Evolutionary conservation across 2,888 invertebrate species (phyloP).

Genomic region (Eupsilia transversa): DNA sequence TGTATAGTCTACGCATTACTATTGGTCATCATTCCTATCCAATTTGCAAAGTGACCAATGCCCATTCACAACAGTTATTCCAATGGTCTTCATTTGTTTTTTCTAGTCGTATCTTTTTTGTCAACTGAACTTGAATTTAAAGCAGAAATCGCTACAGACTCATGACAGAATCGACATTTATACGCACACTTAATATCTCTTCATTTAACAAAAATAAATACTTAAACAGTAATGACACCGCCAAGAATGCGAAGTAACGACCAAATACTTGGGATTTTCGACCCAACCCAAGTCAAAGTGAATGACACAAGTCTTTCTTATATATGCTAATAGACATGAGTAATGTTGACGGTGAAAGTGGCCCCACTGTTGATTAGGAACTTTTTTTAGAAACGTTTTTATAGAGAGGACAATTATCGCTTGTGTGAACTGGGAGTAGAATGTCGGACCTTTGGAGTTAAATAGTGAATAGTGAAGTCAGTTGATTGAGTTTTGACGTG

Average conservation of each 20-base stretch:
- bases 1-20: conserved; percentile 19
- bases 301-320: conserved; percentile 63
- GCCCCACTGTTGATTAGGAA: conserved; percentile 73
- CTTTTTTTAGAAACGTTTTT: conserved; percentile 69
- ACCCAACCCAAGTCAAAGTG: conserved; percentile 65
- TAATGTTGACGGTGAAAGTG: conserved; percentile 82
- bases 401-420: conserved; percentile 65
- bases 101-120: background rate
- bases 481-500: conserved; percentile 27
- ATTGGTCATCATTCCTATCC: conserved; percentile 29
- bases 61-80: conserved; percentile 2
- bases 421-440: conserved; percentile 44
- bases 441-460: conserved; percentile 36
- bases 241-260: conserved; percentile 46
- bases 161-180: background rate
- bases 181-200: conserved; percentile 1
- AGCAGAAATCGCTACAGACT: background rate
- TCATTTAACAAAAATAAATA: conserved; percentile 14
- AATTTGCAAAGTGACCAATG: conserved; percentile 35
- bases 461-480: no score
- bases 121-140: background rate
- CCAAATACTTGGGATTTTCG: conserved; percentile 47
- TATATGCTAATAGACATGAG: conserved; percentile 72
- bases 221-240: conserved; percentile 24
- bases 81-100: conserved; percentile 22